These are phyloP conservation scores for Spheniscus humboldti DNA, from an alignment of 2,797 vertebrate genomes.

Conservation along the genomic window DNA sequence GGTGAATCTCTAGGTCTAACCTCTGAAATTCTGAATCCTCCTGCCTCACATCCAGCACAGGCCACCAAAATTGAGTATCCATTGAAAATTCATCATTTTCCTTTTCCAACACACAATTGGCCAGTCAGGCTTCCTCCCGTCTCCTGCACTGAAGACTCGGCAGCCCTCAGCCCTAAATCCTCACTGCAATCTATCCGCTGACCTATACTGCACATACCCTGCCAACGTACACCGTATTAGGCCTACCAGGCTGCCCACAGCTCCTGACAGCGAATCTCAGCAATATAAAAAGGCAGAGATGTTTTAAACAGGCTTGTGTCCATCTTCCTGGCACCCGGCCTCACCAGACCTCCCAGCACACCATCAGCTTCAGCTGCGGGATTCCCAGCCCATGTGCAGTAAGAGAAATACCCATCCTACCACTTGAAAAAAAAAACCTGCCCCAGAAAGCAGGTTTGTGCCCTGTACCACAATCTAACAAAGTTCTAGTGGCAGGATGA, in stretches of 20 bases:
- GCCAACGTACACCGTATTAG: accelerated
- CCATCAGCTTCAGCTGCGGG: not conserved
- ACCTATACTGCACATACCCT: not conserved
- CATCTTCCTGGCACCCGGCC: not conserved
- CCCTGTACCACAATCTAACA: not conserved
- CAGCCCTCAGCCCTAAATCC: not conserved
- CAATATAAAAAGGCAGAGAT: not conserved
- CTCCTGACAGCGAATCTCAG: not conserved
- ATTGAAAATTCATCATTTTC: not conserved
- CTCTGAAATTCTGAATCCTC: not conserved
- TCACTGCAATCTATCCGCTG: accelerated
- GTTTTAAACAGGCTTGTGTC: accelerated
- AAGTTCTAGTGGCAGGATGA: not conserved
- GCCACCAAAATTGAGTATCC: not conserved
- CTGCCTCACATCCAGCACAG: not conserved
- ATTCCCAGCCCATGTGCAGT: accelerated
- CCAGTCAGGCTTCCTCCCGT: not conserved
- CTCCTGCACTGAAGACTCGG: not conserved
- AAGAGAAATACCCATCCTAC: not conserved
- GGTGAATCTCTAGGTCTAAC: not conserved
- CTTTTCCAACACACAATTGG: not conserved
- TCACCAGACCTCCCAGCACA: not conserved
- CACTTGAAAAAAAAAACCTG: not conserved
- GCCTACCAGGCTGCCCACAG: not conserved
- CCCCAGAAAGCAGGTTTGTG: not conserved